Conservation (phyloP, 2,888 invertebrate genomes). For the Lepetodrilus schrolli region DNA sequence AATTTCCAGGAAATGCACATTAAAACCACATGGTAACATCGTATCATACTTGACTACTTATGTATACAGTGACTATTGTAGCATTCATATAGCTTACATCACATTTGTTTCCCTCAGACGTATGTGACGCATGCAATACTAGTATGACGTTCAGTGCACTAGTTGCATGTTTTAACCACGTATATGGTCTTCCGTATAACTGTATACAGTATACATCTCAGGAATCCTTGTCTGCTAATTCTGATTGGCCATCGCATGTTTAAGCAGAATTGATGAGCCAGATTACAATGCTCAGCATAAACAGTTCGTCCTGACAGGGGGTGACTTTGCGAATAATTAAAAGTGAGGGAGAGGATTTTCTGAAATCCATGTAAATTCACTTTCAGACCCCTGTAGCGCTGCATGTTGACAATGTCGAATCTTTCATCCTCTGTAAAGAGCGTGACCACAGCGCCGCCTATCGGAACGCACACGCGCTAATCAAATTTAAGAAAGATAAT, state of each 20-base stretch:
- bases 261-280: neutral
- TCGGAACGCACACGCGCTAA: neutral
- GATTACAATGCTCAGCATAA: slow-evolving; percentile 14
- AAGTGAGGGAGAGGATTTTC: slow-evolving; percentile 21
- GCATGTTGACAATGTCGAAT: neutral
- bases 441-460: neutral
- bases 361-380: neutral
- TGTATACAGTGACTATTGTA: neutral
- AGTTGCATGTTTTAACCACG: no score
- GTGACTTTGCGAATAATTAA: slow-evolving; percentile 11
- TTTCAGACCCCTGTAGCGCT: neutral
- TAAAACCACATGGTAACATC: no score
- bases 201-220: no score
- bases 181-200: no score
- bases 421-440: neutral
- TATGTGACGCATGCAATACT: no score
- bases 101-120: no score
- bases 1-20: no score
- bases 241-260: neutral
- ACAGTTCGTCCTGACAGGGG: slow-evolving; percentile 19
- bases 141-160: no score
- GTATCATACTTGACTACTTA: no score
- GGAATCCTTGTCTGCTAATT: neutral
- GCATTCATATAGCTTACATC: no score
- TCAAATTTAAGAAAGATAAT: neutral